A percentile compares a stretch with the other conserved stretches of the same genome.
Evolutionary conservation across 2,888 invertebrate genomes (phyloP).

Genomic region (Graphium colonna): DNA sequence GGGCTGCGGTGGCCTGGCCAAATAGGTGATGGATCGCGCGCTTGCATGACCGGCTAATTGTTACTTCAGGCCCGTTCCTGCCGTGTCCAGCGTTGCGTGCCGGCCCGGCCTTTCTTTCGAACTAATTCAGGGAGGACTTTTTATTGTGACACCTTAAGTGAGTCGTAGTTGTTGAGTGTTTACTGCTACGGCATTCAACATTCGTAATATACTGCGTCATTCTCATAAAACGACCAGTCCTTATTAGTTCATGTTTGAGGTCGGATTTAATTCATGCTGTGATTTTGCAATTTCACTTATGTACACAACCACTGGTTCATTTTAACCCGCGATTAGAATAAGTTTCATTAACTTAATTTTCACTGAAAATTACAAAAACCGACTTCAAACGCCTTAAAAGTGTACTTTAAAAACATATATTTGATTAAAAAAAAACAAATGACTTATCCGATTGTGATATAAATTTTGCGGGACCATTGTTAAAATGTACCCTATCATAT

Average conservation of each 20-base stretch:
- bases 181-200: constrained; percentile 29
- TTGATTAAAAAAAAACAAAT: too few species aligned
- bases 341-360: too few species aligned
- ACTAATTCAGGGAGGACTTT: constrained; percentile 48
- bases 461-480: too few species aligned
- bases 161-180: constrained; percentile 38
- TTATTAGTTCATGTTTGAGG: neutral
- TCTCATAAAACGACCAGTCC: constrained; percentile 1
- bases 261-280: neutral
- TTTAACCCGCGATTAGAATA: too few species aligned
- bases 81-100: constrained; percentile 50
- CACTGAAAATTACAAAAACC: too few species aligned
- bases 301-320: too few species aligned
- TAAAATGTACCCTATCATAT: too few species aligned
- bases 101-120: constrained; percentile 47
- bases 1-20: constrained; percentile 58
- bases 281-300: neutral
- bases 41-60: constrained; percentile 77
- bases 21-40: constrained; percentile 73
- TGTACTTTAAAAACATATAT: too few species aligned
- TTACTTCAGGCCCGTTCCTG: constrained; percentile 61
- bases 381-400: too few species aligned
- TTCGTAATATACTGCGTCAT: constrained; percentile 10
- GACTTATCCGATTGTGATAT: too few species aligned
- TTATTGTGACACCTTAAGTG: constrained; percentile 51